Conservation (phyloP, 2,888 invertebrate species). For the Callimorpha dominula region DNA sequence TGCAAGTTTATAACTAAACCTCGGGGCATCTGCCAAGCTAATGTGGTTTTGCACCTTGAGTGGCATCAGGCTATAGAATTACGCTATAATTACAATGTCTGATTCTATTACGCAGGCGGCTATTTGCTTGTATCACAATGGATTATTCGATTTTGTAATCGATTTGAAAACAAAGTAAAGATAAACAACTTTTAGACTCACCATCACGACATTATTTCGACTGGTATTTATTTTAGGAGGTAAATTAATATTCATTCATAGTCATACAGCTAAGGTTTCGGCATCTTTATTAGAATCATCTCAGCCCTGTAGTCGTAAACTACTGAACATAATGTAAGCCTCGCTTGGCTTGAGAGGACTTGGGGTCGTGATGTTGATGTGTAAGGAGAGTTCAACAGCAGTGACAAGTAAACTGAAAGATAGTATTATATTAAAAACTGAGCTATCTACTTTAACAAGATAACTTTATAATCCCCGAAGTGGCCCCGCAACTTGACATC, state of each 20-base stretch:
- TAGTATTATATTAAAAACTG: too few relatives aligned
- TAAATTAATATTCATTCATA: neutral
- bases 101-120: neutral
- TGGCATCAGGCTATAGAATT: conserved; percentile 27
- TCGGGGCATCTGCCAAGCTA: conserved; percentile 8
- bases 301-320: too few relatives aligned
- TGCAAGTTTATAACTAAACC: neutral
- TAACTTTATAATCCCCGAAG: too few relatives aligned
- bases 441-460: too few relatives aligned
- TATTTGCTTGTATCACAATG: neutral
- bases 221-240: neutral
- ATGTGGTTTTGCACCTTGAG: conserved; percentile 19
- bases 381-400: too few relatives aligned
- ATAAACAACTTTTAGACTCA: neutral
- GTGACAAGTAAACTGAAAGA: too few relatives aligned
- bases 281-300: neutral
- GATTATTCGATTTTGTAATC: neutral
- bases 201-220: neutral
- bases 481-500: too few relatives aligned
- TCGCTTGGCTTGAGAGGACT: too few relatives aligned
- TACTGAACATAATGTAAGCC: too few relatives aligned
- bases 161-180: neutral
- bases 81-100: conserved; percentile 13
- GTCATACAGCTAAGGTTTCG: neutral
- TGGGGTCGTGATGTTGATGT: too few relatives aligned